A percentile compares a stretch with the other conserved stretches of the same genome.
phyloP scores from a whole-genome alignment of 2,888 invertebrate species.

The Lithophane ornitopus region DNA sequence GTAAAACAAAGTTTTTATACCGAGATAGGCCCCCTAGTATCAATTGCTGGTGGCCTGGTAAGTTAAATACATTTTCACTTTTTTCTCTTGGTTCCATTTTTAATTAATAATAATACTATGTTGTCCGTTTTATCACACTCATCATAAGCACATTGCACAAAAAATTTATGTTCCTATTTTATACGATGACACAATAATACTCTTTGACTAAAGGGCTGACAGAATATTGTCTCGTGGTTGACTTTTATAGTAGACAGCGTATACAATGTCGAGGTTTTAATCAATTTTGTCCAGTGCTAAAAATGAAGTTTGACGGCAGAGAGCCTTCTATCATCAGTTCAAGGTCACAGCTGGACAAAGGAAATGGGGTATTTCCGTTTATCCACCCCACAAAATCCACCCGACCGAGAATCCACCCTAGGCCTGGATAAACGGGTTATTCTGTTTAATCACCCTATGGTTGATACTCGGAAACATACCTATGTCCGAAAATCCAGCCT shows the following conservation, averaged over 20 bases:
- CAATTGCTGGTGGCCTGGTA: slow-evolving; percentile 16
- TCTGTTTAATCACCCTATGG: no score
- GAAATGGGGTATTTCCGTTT: no score
- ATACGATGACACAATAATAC: neutral
- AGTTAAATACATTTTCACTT: neutral
- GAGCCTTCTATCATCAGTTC: neutral
- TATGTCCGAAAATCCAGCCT: no score
- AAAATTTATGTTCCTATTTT: slow-evolving; percentile 17
- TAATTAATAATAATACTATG: slow-evolving; percentile 18
- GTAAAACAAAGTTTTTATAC: slow-evolving; percentile 26
- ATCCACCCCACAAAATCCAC: no score
- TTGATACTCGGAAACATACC: no score
- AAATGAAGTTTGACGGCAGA: neutral
- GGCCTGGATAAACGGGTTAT: no score
- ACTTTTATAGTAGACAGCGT: slow-evolving; percentile 3
- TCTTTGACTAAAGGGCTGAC: slow-evolving; percentile 6
- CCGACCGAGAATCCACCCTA: no score
- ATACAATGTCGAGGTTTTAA: slow-evolving; percentile 20
- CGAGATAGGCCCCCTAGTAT: slow-evolving; percentile 45
- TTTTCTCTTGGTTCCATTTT: slow-evolving; percentile 14
- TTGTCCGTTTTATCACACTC: slow-evolving; percentile 21
- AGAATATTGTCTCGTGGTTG: slow-evolving; percentile 13
- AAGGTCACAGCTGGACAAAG: neutral
- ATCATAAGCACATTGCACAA: slow-evolving; percentile 32
- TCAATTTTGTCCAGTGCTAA: slow-evolving; percentile 19